These are phyloP conservation scores for Patella caerulea DNA, from an alignment of 2,888 invertebrate species.

Conservation along the genomic window DNA sequence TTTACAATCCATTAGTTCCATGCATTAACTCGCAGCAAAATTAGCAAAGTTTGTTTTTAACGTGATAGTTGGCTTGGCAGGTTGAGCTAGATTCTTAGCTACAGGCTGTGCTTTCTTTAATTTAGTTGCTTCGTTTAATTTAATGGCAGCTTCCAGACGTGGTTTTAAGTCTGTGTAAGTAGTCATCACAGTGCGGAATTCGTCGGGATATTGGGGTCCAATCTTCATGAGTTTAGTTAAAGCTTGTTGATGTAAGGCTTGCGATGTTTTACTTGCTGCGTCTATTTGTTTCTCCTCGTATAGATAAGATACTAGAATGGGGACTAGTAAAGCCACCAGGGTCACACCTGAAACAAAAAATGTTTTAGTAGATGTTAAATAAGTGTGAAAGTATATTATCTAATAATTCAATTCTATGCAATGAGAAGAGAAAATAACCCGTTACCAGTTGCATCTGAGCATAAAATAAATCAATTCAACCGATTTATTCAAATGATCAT, in stretches of 20 bases:
- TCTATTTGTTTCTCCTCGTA: slow-evolving; percentile 74
- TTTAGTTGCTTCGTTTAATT: slow-evolving; percentile 78
- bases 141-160: slow-evolving; percentile 88
- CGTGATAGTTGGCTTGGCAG: slow-evolving; percentile 48
- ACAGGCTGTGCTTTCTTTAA: slow-evolving; percentile 33
- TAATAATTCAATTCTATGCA: not conserved
- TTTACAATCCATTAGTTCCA: too few relatives aligned
- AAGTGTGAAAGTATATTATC: not conserved
- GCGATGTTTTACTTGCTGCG: slow-evolving; percentile 60
- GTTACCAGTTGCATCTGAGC: not conserved
- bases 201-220: slow-evolving; percentile 93
- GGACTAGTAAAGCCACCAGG: slow-evolving; percentile 89
- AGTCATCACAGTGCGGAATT: slow-evolving; percentile 92
- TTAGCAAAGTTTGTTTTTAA: slow-evolving; percentile 41
- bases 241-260: slow-evolving; percentile 85
- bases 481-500: too few relatives aligned
- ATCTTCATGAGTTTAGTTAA: slow-evolving; percentile 91
- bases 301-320: slow-evolving; percentile 89
- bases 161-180: slow-evolving; percentile 84
- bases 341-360: slow-evolving; percentile 81
- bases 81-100: slow-evolving; percentile 72
- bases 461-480: too few relatives aligned
- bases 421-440: slow-evolving; percentile 41
- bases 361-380: not conserved
- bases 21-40: not conserved